Conservation (phyloP, 2,113 vertebrate genomes). For the Typhlomys cinereus region DNA sequence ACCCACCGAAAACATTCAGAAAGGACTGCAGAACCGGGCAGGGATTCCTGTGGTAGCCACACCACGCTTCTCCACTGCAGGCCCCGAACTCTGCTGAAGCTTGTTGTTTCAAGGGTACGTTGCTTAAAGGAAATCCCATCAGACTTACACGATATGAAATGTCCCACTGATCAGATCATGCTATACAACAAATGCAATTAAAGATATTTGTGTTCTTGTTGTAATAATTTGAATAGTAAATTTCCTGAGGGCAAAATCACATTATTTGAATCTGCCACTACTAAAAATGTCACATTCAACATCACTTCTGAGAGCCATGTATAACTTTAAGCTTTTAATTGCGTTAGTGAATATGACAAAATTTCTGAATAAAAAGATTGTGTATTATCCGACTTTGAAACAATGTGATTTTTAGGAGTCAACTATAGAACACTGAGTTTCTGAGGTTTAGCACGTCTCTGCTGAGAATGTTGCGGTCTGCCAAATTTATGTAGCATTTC, state of each 20-base stretch:
- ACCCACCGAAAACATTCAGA: background rate
- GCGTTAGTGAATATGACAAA: background rate
- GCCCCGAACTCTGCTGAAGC: background rate
- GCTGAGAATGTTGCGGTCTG: background rate
- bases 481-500: background rate
- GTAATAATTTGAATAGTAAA: slow-evolving; percentile 38
- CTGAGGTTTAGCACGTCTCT: background rate
- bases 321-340: slow-evolving; percentile 60
- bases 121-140: slow-evolving; percentile 39
- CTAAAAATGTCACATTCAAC: slow-evolving; percentile 28
- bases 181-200: slow-evolving; percentile 63
- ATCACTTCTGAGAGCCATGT: background rate
- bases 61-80: background rate
- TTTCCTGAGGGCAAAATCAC: background rate
- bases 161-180: slow-evolving; percentile 52
- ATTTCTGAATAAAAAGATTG: slow-evolving; percentile 58
- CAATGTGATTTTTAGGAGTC: slow-evolving; percentile 43
- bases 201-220: slow-evolving; percentile 63
- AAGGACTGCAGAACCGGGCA: background rate
- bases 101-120: background rate
- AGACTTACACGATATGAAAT: slow-evolving; percentile 57
- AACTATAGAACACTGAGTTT: background rate
- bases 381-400: slow-evolving; percentile 26
- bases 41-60: background rate
- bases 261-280: slow-evolving; percentile 26